Evolutionary conservation across 1,140 invertebrate genomes (phyloP), one percentile per base, ranked within the genome.

Genomic region (Thrips palmi): DNA sequence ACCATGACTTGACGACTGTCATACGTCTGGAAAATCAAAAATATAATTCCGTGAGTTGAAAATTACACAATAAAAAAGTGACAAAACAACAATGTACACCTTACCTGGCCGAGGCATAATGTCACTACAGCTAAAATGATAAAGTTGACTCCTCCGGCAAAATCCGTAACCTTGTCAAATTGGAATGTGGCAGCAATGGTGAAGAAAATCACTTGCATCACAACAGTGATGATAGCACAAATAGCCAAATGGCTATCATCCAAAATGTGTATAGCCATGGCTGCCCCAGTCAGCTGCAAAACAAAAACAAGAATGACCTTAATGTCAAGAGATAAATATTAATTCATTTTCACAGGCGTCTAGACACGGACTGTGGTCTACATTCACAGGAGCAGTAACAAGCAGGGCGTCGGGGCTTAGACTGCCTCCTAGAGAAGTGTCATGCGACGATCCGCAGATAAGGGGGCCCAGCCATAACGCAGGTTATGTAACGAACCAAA

Each of bases 121-220:
- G 86, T 88, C 4, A 89, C 58, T 33, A 89, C 53, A 10, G 85
- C 84, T 37, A 89, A 65, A 27, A 87, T 77, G 41, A 89, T 83
- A 54, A 92, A 91, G 59, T 89, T 91, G 30, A 77, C 76, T 38
- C 85, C 86, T 5, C 85, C 84, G 39, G 85, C 86, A 62, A 92
- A 87, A 57, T 91, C 87, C 1, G 84, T 85, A 11, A 92, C 58
- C 65, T 88, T 89, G 51, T 91, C 85, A 63, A 81, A 71, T 58
- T 88, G 78, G 48, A 84, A 82, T 27, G 74, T 67, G 7, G 81
- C 81, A 20, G 84, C 84, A 40, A 89, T 71, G 12, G 72, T 63
- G 55, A 89, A 92, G 59, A 89, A 92, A 25, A 83, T 67, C 28
- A 89, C 63, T 58, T 91, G 85, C 79, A 92, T 80, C 3, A 63